A percentile compares a stretch with the other conserved stretches of the same genome.
Conservation (phyloP, 1,140 invertebrate species). For the Lucilia sericata region DNA sequence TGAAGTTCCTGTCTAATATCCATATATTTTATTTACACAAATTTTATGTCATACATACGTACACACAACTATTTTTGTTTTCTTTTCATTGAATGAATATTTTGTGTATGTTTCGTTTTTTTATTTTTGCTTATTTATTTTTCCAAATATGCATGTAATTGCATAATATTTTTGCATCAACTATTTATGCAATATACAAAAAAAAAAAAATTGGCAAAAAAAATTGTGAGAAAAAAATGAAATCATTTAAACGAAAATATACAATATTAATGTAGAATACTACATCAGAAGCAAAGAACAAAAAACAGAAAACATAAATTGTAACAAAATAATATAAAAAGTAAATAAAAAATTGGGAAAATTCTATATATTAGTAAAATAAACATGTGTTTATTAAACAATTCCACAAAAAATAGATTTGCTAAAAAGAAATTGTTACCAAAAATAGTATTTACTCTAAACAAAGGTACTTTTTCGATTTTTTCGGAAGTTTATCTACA, state of each 20-base stretch:
- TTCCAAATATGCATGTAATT: constrained; percentile 21
- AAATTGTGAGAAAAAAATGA: background rate
- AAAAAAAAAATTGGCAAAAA: background rate
- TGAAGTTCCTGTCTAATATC: no score
- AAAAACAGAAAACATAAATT: background rate
- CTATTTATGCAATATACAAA: background rate
- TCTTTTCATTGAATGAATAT: background rate
- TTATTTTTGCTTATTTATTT: constrained; percentile 13
- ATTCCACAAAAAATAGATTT: no score
- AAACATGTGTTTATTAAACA: no score
- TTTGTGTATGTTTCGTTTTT: background rate
- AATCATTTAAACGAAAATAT: background rate
- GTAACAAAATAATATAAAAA: background rate
- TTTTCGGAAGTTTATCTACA: no score
- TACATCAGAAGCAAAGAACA: background rate
- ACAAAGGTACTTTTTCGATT: no score
- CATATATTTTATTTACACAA: no score
- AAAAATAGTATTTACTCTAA: no score
- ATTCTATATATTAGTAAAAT: no score
- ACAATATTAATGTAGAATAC: background rate
- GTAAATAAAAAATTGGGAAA: background rate
- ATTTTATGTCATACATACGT: background rate
- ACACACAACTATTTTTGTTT: background rate
- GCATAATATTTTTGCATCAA: constrained; percentile 23
- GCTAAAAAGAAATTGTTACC: no score